These are phyloP conservation scores for Junonia oenone DNA, from an alignment of 2,888 invertebrate species.

Conservation along the genomic window DNA sequence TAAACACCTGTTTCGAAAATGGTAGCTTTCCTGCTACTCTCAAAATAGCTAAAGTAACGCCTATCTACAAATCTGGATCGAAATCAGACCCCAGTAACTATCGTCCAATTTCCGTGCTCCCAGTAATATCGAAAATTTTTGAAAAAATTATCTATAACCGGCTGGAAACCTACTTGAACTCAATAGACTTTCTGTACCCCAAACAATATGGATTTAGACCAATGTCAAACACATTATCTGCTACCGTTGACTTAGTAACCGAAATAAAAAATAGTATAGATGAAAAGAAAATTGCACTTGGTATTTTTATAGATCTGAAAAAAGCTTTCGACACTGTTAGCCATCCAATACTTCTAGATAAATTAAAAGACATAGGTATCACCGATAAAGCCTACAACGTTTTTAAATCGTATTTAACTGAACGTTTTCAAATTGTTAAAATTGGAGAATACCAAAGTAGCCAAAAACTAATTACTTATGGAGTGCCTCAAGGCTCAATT, in stretches of 20 bases:
- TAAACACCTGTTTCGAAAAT: constrained; percentile 20
- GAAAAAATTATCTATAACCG: not conserved
- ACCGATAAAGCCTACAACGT: constrained; percentile 3
- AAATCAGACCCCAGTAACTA: not conserved
- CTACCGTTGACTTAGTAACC: constrained; percentile 8
- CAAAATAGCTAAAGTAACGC: not conserved
- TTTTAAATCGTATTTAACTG: constrained; percentile 12
- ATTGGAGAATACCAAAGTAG: not conserved
- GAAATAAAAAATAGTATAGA: constrained; percentile 7
- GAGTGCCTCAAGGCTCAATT: constrained; percentile 5
- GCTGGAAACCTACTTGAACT: constrained; percentile 14
- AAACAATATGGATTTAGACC: constrained; percentile 23
- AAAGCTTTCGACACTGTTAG: constrained; percentile 7
- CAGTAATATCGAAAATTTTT: not conserved
- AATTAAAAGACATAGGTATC: constrained; percentile 5
- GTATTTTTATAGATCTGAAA: constrained; percentile 15
- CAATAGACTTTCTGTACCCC: not conserved
- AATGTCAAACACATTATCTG: constrained; percentile 17
- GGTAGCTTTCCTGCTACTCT: not conserved
- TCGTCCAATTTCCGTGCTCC: not conserved
- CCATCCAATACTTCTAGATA: constrained; percentile 10
- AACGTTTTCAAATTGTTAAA: constrained; percentile 11
- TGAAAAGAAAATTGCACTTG: constrained; percentile 11
- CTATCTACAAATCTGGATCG: not conserved
- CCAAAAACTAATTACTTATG: not conserved